Evolutionary conservation across 2,888 invertebrate genomes (phyloP).

Genomic region (Junonia oenone): DNA sequence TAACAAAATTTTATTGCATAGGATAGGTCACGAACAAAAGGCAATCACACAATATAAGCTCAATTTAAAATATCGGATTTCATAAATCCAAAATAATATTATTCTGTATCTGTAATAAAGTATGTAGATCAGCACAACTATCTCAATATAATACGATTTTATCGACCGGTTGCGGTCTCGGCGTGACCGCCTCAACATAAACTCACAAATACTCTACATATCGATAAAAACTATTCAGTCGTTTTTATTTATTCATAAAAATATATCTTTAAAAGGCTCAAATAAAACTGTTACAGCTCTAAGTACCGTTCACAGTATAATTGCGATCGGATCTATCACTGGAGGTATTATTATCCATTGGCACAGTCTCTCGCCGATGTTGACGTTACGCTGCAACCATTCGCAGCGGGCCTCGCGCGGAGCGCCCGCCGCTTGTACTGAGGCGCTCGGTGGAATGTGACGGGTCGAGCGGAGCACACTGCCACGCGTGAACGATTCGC

Average conservation of each 20-base stretch:
- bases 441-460: constrained; percentile 38
- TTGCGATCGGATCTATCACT: constrained; percentile 55
- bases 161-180: constrained; percentile 65
- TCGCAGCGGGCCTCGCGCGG: constrained; percentile 9
- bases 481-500: constrained; percentile 9
- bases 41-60: constrained; percentile 66
- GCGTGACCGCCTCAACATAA: constrained; percentile 58
- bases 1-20: constrained; percentile 66
- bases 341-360: constrained; percentile 49
- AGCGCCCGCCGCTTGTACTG: constrained; percentile 28
- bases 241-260: constrained; percentile 78
- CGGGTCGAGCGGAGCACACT: constrained; percentile 15
- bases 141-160: constrained; percentile 74
- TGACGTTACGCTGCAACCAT: constrained; percentile 17
- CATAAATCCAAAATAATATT: constrained; percentile 60
- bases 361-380: constrained; percentile 35
- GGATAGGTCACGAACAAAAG: constrained; percentile 71
- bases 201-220: constrained; percentile 74
- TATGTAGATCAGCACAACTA: constrained; percentile 64
- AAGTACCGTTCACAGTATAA: constrained; percentile 48
- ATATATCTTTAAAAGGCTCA: constrained; percentile 79
- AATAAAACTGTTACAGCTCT: constrained; percentile 67
- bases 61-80: constrained; percentile 65
- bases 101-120: constrained; percentile 51
- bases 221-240: constrained; percentile 79